These are phyloP conservation scores for Trichechus manatus DNA, from an alignment of 2,113 vertebrate species.

Conservation along the genomic window DNA sequence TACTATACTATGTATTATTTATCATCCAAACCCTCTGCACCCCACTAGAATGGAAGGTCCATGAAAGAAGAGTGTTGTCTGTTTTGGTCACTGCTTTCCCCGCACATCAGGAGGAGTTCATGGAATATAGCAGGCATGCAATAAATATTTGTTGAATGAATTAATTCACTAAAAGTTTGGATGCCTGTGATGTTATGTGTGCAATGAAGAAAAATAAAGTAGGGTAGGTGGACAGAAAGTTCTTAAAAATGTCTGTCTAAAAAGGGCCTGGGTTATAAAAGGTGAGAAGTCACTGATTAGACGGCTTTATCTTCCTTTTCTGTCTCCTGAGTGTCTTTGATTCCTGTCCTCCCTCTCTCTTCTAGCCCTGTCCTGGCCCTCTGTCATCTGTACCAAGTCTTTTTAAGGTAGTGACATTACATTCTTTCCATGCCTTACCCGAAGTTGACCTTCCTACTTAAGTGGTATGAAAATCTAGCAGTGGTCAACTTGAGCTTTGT, in stretches of 20 bases:
- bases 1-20: not conserved
- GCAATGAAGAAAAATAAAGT: constrained; percentile 27
- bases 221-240: not conserved
- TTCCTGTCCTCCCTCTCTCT: not conserved
- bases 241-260: not conserved
- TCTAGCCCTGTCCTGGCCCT: not conserved
- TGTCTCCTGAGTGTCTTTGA: not conserved
- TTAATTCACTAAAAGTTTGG: not conserved
- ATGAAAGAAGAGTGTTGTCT: not conserved
- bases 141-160: constrained; percentile 36
- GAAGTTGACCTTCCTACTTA: constrained; percentile 30
- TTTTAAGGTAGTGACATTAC: not conserved
- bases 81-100: not conserved
- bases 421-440: constrained; percentile 45
- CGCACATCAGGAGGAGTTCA: not conserved
- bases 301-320: not conserved
- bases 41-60: not conserved
- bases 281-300: not conserved
- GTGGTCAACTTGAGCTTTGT: not conserved
- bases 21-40: not conserved
- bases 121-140: not conserved
- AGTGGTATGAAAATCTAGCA: constrained; percentile 2
- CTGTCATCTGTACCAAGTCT: not conserved
- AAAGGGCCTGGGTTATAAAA: not conserved
- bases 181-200: not conserved